Evolutionary conservation across 2,888 invertebrate genomes (phyloP), one percentile per base, ranked within the genome.

Genomic region (Metacarcinus magister): DNA sequence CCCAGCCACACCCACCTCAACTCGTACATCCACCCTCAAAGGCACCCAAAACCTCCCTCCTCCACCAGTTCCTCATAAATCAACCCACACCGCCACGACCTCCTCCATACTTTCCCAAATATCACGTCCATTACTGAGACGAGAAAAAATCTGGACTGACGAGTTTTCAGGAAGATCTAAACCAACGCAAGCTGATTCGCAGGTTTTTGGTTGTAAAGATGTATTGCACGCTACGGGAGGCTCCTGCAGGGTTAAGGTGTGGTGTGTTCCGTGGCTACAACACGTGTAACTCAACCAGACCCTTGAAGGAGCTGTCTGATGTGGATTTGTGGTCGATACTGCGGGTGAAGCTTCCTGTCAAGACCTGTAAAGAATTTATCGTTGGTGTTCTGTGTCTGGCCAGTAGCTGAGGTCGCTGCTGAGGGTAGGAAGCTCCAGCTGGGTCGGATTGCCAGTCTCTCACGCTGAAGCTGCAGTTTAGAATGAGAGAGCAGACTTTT

Each of bases 21-120:
- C 82, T 82, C 82, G 82, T 32, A 28, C 28, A 82, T 82, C 82
- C 82, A 82, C 82, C 82, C 32, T 82, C 82, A 32, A 82, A 82
- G 82, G 10, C 82, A n/a, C 28, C 82, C 3, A 82, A 28, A 82
- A 28, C 32, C 82, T 28, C 10, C 32, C 28, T 32, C 28, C 32
- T 10, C 16, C 46, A 2, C 32, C 28, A 0, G n/a, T 19, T 19
- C n/a, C 28, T 82, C 10, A 32, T 82, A 4, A 32, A 28, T 82
- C 32, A 8, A 32, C 32, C 13, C 32, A 13, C 32, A 2, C 75
- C 82, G 32, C 32, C 82, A 82, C 82, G 32, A 32, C 32, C 82
- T 82, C 82, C 82, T n/a, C n/a, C n/a, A 82, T 82, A 32, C 32
- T 82, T 32, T 32, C 7, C 82, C 82, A 67, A 23, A 67, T 67